These are phyloP conservation scores for Athalia rosae DNA, from an alignment of 2,888 invertebrate genomes.

Conservation along the genomic window DNA sequence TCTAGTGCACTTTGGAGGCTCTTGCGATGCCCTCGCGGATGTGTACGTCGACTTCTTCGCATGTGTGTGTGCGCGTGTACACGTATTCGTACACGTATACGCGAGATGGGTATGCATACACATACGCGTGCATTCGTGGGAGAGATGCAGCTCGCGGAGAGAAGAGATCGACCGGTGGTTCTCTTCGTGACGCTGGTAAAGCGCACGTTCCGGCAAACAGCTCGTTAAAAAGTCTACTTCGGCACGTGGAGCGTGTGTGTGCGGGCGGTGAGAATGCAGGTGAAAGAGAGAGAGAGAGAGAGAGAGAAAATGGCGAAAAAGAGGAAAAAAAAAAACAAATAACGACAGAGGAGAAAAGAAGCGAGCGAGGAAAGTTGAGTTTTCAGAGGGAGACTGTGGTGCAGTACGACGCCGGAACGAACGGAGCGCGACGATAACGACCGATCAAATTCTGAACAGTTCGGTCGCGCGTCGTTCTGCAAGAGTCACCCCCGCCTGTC, in stretches of 20 bases:
- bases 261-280: not conserved
- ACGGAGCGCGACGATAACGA: constrained; percentile 50
- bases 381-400: too few species aligned
- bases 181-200: constrained; percentile 45
- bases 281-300: constrained; percentile 1
- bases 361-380: too few species aligned
- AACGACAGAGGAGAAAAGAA: too few species aligned
- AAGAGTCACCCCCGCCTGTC: not conserved
- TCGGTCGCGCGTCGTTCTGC: not conserved
- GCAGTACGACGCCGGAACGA: not conserved
- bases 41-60: too few species aligned
- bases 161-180: constrained; percentile 40
- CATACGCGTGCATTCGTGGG: not conserved
- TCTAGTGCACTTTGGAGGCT: constrained; percentile 53
- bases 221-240: constrained; percentile 58
- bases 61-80: not conserved
- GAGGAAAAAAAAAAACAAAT: not conserved
- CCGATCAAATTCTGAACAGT: constrained; percentile 50
- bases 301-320: constrained; percentile 20
- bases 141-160: constrained; percentile 4
- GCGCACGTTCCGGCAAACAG: constrained; percentile 55
- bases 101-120: too few species aligned
- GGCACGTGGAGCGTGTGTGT: constrained; percentile 45
- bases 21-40: constrained; percentile 42
- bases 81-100: not conserved